Evolutionary conservation across 2,797 vertebrate genomes (phyloP).

Genomic region (Phataginus tricuspis): DNA sequence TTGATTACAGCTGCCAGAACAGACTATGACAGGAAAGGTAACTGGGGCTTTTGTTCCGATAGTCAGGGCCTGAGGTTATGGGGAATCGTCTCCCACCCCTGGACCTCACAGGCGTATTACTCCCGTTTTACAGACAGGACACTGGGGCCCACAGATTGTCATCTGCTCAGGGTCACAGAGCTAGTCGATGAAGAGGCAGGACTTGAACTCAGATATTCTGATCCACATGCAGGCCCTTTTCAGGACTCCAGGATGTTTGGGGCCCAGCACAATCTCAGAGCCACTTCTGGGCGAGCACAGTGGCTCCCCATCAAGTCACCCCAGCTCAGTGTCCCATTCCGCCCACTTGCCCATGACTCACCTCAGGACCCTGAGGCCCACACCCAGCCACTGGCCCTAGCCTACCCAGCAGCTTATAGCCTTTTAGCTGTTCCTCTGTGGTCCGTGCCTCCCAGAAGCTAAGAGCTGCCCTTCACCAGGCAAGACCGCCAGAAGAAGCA

Average conservation of each 20-base stretch:
- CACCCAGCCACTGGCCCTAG: background rate
- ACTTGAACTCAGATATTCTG: background rate
- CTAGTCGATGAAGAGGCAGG: background rate
- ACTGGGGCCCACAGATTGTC: background rate
- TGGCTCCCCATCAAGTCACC: background rate
- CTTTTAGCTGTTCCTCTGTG: background rate
- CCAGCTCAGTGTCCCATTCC: background rate
- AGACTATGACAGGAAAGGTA: background rate
- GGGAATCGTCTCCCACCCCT: background rate
- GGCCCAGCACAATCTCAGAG: background rate
- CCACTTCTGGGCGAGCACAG: background rate
- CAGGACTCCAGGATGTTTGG: background rate
- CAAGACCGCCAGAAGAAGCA: background rate
- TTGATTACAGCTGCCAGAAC: background rate
- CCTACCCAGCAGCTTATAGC: background rate
- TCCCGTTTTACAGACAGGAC: background rate
- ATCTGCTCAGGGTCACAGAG: background rate
- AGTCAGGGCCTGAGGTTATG: background rate
- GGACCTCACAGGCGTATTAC: background rate
- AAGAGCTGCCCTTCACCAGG: background rate
- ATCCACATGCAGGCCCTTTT: background rate
- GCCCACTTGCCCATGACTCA: background rate
- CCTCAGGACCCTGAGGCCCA: background rate
- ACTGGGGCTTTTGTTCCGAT: background rate
- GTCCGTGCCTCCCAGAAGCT: background rate